Evolutionary conservation across 1,140 invertebrate species (phyloP), one percentile per base, ranked within the genome.

Genomic region (Trichoplusia ni): DNA sequence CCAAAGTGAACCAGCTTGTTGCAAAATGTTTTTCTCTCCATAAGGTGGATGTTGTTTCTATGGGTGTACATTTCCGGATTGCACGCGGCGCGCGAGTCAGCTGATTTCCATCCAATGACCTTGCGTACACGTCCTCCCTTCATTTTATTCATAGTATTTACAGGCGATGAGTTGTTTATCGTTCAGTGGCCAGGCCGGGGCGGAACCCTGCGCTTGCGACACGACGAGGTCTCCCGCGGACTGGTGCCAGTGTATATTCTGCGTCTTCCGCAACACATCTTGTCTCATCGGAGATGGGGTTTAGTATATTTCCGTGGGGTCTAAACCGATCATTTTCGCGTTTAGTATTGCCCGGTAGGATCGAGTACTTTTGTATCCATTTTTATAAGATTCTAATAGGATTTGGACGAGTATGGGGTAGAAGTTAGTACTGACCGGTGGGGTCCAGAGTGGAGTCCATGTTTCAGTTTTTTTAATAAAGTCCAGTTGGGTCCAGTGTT

Each of bases 51-150:
- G 59, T 72, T 66, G 54, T 69, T 69, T 76, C 69, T 75, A 71
- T 75, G 38, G 54, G 38, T 47, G 42, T 46, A 69, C 70, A 81
- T 84, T 86, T 89, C 86, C 86, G 82, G 79, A 80, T 81, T 73
- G 79, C 82, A 77, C 71, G 81, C 77, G 72, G 75, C 71, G 71
- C 81, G 74, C 77, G 67, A 77, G 77, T 84, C 86, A 89, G 86
- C 86, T 89, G 86, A 84, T 85, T 79, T 79, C 81, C 84, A 86
- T 82, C 75, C 82, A 75, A 79, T 82, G 82, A 86, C 86, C 84
- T 89, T 86, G 86, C 72, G 73, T 64, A 71, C 64, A 76, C 77
- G 73, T 82, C 80, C 75, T 56, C 79, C 77, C 73, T 75, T 73
- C 71, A 74, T 84, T 71, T 75, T 80, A 77, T 81, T 76, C 80